Evolutionary conservation across 2,113 vertebrate species (phyloP).

Genomic region (Solea senegalensis): DNA sequence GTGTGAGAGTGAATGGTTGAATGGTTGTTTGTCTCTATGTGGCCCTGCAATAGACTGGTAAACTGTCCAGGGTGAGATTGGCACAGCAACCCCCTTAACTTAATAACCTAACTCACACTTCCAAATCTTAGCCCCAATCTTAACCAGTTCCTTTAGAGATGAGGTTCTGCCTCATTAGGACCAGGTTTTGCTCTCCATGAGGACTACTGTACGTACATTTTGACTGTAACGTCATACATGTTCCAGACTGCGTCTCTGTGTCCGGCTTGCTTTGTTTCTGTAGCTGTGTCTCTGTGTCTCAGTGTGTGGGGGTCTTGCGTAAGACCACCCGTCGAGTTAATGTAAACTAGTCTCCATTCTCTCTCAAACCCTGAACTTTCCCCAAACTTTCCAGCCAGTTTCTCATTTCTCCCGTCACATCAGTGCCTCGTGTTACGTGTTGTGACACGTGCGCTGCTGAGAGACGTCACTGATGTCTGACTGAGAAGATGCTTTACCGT

Average conservation of each 20-base stretch:
- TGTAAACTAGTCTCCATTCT: slow-evolving; percentile 53
- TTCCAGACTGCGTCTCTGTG: slow-evolving; percentile 15
- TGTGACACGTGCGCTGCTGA: not conserved
- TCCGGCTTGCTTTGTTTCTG: slow-evolving; percentile 39
- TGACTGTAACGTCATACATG: not conserved
- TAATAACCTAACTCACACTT: no score
- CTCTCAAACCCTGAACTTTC: slow-evolving; percentile 15
- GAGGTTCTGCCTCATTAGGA: no score
- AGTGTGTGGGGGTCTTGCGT: slow-evolving; percentile 25
- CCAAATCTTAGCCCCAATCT: no score
- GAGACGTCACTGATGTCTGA: not conserved
- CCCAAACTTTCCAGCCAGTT: slow-evolving; percentile 14
- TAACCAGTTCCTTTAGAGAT: no score
- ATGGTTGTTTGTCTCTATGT: no score
- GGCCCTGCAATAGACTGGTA: no score
- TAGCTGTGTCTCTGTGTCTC: slow-evolving; percentile 21
- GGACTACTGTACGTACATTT: not conserved
- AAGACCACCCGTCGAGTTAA: slow-evolving; percentile 57
- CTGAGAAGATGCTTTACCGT: not conserved
- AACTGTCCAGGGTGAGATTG: no score
- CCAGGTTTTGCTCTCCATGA: no score
- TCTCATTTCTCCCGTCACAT: slow-evolving; percentile 1
- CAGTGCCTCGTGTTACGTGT: not conserved
- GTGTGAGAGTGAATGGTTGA: no score
- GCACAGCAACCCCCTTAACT: no score